Evolutionary conservation across 2,888 invertebrate genomes (phyloP).

Genomic region (Matsumyia berberina): DNA sequence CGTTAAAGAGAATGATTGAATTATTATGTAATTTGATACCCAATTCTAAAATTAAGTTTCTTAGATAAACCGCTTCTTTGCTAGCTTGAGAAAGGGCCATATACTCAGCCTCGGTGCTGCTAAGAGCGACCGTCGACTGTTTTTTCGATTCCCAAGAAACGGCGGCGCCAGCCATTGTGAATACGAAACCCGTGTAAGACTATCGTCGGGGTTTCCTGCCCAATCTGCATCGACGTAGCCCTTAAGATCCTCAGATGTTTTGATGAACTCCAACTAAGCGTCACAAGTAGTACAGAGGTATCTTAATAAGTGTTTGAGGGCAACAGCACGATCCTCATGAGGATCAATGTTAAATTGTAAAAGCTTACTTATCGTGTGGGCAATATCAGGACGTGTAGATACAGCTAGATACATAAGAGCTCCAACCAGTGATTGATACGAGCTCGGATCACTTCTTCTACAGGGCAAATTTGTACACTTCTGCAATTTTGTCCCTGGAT

Average conservation of each 20-base stretch:
- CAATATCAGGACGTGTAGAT: constrained; percentile 62
- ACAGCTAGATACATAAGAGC: constrained; percentile 57
- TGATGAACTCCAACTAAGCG: too few species aligned
- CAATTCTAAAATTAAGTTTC: constrained; percentile 13
- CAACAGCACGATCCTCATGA: constrained; percentile 54
- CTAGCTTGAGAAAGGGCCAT: constrained; percentile 40
- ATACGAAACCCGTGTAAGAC: constrained; percentile 46
- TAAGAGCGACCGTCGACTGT: constrained; percentile 38
- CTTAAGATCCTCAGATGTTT: too few species aligned
- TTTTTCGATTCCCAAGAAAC: constrained; percentile 49
- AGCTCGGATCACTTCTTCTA: constrained; percentile 21
- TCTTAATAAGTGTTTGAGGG: constrained; percentile 58
- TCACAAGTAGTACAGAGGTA: too few species aligned
- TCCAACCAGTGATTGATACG: constrained; percentile 64
- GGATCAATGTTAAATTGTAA: constrained; percentile 61
- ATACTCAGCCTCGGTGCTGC: too few species aligned
- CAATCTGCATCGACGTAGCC: too few species aligned
- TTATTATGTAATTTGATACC: neutral
- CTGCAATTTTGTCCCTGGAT: neutral
- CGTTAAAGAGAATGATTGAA: constrained; percentile 10
- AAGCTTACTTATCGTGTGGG: constrained; percentile 54
- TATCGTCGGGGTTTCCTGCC: constrained; percentile 24
- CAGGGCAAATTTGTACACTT: constrained; percentile 18
- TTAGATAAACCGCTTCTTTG: constrained; percentile 28
- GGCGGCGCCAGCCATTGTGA: constrained; percentile 29